phyloP scores from a whole-genome alignment of 2,888 invertebrate genomes.

The Sarcophaga variegata region DNA sequence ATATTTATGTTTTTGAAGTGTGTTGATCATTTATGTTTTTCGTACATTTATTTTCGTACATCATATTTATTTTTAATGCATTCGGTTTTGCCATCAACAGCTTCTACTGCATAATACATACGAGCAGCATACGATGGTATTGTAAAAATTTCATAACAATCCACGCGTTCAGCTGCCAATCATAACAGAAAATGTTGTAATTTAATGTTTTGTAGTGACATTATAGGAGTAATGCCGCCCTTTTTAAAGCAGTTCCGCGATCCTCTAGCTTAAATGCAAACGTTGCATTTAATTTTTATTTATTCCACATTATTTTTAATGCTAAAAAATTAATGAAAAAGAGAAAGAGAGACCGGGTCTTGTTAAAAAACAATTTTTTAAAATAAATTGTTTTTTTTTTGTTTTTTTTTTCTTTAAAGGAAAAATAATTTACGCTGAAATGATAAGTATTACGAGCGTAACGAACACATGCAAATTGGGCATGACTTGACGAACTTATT shows the following conservation, averaged over 20 bases:
- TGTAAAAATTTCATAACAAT: constrained; percentile 39
- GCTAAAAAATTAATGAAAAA: not conserved
- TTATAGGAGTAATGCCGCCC: constrained; percentile 39
- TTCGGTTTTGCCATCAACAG: not conserved
- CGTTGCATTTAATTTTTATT: not conserved
- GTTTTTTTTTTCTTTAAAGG: not conserved
- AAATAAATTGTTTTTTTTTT: not conserved
- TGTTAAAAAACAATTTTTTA: constrained; percentile 58
- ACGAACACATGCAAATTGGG: constrained; percentile 62
- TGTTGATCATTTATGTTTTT: constrained; percentile 28
- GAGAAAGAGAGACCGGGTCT: constrained; percentile 14
- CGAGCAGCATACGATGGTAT: not conserved
- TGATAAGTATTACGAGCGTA: constrained; percentile 33
- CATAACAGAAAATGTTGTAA: constrained; percentile 55
- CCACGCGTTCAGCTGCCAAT: constrained; percentile 62
- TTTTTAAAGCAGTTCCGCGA: constrained; percentile 47
- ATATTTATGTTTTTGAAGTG: constrained; percentile 3
- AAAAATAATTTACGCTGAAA: not conserved
- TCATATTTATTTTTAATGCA: not conserved
- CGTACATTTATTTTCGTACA: constrained; percentile 1
- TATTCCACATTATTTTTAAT: not conserved
- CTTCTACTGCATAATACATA: not conserved
- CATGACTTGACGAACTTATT: constrained; percentile 60
- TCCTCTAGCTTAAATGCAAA: constrained; percentile 22
- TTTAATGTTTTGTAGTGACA: constrained; percentile 57